Evolutionary conservation across 1,140 invertebrate genomes (phyloP).

Genomic region (Lordiphosa clarofinis): DNA sequence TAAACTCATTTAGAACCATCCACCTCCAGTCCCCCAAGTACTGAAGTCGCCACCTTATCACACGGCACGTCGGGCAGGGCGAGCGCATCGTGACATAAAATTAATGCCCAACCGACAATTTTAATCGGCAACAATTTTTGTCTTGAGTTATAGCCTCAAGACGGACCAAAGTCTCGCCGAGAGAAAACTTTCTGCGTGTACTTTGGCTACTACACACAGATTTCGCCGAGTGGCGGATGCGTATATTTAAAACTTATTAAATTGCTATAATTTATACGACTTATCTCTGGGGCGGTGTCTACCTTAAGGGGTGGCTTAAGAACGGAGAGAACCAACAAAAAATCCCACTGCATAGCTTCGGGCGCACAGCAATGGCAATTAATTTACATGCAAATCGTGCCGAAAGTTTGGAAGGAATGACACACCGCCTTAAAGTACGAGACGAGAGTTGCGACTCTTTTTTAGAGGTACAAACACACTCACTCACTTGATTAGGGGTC

Average conservation of each 20-base stretch:
- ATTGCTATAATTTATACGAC: constrained; percentile 80
- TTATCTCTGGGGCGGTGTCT: constrained; percentile 57
- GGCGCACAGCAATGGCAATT: constrained; percentile 65
- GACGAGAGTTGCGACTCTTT: background rate
- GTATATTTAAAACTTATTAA: constrained; percentile 80
- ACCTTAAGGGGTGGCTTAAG: constrained; percentile 60
- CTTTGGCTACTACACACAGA: constrained; percentile 36
- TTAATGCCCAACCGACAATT: constrained; percentile 79
- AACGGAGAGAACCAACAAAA: constrained; percentile 24
- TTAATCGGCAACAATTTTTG: constrained; percentile 79
- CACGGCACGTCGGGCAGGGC: constrained; percentile 61
- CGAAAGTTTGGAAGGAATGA: constrained; percentile 49
- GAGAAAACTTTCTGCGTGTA: constrained; percentile 51
- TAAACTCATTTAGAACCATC: constrained; percentile 68
- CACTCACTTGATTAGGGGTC: constrained; percentile 67
- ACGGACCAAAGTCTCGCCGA: constrained; percentile 11
- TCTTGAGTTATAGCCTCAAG: constrained; percentile 65
- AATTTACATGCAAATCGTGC: constrained; percentile 79
- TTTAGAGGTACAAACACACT: constrained; percentile 18
- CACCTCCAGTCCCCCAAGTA: constrained; percentile 7
- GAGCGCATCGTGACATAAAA: constrained; percentile 77
- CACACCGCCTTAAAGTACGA: constrained; percentile 23
- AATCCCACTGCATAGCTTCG: constrained; percentile 45
- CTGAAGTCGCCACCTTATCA: constrained; percentile 60
- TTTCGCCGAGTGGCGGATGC: constrained; percentile 60